phyloP scores from a whole-genome alignment of 2,888 invertebrate genomes.

The Poecilus cupreus region DNA sequence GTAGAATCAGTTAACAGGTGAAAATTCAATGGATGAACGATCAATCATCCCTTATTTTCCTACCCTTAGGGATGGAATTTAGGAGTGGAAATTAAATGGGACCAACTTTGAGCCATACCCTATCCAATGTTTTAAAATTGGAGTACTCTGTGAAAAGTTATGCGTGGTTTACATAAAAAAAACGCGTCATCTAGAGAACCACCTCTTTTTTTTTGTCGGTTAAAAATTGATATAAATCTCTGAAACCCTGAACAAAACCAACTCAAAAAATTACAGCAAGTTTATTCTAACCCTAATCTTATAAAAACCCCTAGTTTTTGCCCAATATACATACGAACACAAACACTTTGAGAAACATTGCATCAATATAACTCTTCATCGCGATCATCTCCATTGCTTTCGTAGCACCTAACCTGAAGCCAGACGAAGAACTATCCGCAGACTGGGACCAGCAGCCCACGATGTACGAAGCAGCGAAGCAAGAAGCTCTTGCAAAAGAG shows the following conservation, averaged over 20 bases:
- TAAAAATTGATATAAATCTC: too few relatives aligned
- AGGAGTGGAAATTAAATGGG: too few relatives aligned
- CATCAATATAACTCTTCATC: background rate
- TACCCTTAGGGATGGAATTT: too few relatives aligned
- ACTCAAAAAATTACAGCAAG: background rate
- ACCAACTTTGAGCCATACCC: too few relatives aligned
- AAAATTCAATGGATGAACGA: too few relatives aligned
- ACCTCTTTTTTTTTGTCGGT: too few relatives aligned
- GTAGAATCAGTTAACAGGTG: too few relatives aligned
- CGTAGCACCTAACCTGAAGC: conserved; percentile 30
- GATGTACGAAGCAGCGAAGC: conserved; percentile 9
- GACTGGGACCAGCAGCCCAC: conserved; percentile 48
- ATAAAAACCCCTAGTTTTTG: background rate
- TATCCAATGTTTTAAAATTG: too few relatives aligned
- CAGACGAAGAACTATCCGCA: conserved; percentile 19
- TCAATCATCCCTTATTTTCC: too few relatives aligned
- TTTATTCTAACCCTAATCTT: background rate
- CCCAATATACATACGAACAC: background rate
- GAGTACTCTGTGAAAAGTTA: too few relatives aligned
- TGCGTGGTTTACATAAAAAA: too few relatives aligned
- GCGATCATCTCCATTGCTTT: background rate
- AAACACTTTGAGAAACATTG: background rate
- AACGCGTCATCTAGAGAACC: too few relatives aligned
- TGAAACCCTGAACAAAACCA: background rate
- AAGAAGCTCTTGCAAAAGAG: conserved; percentile 40